phyloP scores from a whole-genome alignment of 2,888 invertebrate genomes.

The Dryadula phaetusa region DNA sequence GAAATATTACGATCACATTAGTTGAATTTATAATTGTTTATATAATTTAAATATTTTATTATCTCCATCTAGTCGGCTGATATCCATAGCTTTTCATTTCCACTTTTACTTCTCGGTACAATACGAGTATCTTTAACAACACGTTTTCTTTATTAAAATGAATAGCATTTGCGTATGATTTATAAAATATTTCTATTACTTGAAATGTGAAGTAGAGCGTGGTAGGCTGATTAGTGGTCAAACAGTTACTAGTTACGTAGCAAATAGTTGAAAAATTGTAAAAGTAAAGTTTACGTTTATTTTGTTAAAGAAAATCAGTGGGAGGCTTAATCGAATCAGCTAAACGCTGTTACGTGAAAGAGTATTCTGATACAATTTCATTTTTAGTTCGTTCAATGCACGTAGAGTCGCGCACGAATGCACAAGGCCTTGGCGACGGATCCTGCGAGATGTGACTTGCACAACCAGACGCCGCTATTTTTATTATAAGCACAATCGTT shows the following conservation, averaged over 20 bases:
- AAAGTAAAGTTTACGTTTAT: constrained; percentile 1
- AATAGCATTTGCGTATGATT: background rate
- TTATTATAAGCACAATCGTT: constrained; percentile 50
- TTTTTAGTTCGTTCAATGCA: constrained; percentile 55
- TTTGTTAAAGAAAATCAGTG: constrained; percentile 9
- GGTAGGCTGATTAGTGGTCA: background rate
- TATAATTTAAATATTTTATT: constrained; percentile 9
- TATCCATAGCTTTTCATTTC: background rate
- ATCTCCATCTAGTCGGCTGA: background rate
- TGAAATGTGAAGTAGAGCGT: background rate
- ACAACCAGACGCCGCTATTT: constrained; percentile 70
- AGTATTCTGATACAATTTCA: constrained; percentile 48
- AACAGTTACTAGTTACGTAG: background rate
- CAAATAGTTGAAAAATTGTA: constrained; percentile 11
- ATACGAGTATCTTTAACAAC: background rate
- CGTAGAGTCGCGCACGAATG: constrained; percentile 73
- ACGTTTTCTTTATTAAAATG: background rate
- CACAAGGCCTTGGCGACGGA: constrained; percentile 68
- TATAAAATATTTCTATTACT: background rate
- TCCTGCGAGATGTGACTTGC: constrained; percentile 81
- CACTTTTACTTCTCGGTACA: background rate
- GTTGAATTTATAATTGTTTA: background rate
- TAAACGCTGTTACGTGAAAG: constrained; percentile 37
- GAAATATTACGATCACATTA: background rate
- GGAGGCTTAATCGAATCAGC: constrained; percentile 22